A percentile compares a stretch with the other conserved stretches of the same genome.
Evolutionary conservation across 92 coral and sea anemone genomes (phyloP).

Genomic region (Paramuricea clavata): DNA sequence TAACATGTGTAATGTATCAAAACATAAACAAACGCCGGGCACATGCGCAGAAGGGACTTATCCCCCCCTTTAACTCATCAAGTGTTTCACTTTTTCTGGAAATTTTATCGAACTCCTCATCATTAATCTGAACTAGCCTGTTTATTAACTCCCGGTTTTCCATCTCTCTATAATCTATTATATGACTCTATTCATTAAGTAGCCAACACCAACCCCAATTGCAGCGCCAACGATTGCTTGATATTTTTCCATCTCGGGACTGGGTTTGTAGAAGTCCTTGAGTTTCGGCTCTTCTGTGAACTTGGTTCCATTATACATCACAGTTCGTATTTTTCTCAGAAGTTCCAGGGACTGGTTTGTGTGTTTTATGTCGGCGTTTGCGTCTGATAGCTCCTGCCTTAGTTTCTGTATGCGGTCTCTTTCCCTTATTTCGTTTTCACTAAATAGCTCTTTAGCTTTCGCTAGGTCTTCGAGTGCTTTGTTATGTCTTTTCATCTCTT

Average conservation of each 20-base stretch:
- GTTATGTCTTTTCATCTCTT: conserved; percentile 27
- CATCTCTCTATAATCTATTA: too few species aligned
- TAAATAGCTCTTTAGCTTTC: conserved; percentile 23
- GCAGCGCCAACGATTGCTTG: too few species aligned
- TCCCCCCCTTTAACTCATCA: too few species aligned
- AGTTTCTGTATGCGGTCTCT: conserved; percentile 17
- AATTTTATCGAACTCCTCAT: too few species aligned
- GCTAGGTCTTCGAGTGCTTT: conserved; percentile 41
- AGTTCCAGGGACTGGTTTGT: conserved; percentile 31
- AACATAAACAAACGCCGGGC: too few species aligned
- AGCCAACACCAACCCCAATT: too few species aligned
- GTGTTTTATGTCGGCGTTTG: conserved; percentile 12
- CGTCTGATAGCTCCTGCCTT: not conserved
- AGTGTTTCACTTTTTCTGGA: too few species aligned
- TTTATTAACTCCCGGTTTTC: too few species aligned
- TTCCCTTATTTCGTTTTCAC: conserved; percentile 23
- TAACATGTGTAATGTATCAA: too few species aligned
- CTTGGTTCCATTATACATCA: not conserved
- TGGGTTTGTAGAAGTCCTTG: not conserved
- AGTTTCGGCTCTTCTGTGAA: not conserved
- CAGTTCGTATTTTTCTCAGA: conserved; percentile 13
- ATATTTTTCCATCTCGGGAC: not conserved
- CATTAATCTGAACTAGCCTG: too few species aligned
- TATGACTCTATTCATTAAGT: too few species aligned
- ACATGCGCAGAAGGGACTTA: too few species aligned